phyloP scores from a whole-genome alignment of 2,888 invertebrate genomes.

The Zaprionus lineosus region DNA sequence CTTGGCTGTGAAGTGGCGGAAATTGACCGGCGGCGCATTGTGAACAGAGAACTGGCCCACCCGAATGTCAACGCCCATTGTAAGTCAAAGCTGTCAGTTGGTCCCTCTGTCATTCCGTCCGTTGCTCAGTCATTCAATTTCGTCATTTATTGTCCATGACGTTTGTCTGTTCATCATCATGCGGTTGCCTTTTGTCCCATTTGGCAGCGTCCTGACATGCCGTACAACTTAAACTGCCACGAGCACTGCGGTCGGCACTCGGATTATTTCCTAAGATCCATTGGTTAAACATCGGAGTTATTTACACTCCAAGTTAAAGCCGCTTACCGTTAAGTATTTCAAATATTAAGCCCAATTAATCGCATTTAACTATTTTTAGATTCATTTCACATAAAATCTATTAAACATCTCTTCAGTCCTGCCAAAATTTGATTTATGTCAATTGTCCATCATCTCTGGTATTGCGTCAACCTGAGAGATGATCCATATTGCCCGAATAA shows the following conservation, averaged over 20 bases:
- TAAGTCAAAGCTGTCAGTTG: slow-evolving; percentile 7
- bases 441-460: no score
- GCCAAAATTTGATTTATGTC: no score
- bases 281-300: no score
- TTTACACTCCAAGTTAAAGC: no score
- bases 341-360: no score
- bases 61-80: slow-evolving; percentile 6
- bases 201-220: slow-evolving; percentile 48
- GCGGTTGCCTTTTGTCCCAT: slow-evolving; percentile 50
- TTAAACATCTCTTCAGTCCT: no score
- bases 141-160: slow-evolving; percentile 40
- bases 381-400: no score
- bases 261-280: slow-evolving; percentile 3
- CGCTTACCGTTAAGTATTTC: no score
- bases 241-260: background rate
- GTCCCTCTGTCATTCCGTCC: slow-evolving; percentile 27
- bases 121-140: slow-evolving; percentile 36
- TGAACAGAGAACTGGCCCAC: slow-evolving; percentile 21
- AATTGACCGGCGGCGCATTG: slow-evolving; percentile 70
- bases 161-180: slow-evolving; percentile 33
- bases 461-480: no score
- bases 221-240: slow-evolving; percentile 20
- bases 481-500: slow-evolving; percentile 24
- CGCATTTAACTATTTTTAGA: no score
- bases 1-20: slow-evolving; percentile 53